Base-by-base conservation (phyloP, 2,113 vertebrate genomes). In the Excalfactoria chinensis region DNA sequence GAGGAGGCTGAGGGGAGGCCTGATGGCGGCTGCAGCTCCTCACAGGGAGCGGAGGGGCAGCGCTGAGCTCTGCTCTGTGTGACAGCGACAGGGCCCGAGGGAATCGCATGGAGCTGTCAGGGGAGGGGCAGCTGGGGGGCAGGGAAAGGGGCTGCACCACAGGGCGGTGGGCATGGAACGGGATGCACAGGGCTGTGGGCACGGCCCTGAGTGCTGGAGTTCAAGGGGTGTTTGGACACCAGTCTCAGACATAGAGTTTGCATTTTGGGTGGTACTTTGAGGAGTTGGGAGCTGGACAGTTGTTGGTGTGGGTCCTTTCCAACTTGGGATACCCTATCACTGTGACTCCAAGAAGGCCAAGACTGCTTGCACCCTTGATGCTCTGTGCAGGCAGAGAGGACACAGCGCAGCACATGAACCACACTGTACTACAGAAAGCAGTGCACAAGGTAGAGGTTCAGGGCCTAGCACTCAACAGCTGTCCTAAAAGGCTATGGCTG, bases 291-390 rank as follows among this genome's bases (percentile, higher is more conserved):
- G 32, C 10, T 58, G 19, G 32, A n/a, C 18, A 13, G 32, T 58
- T 32, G 32, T 18, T 32, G 11, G 4, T 58, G 32, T 58, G 55
- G 55, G 55, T 58, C 32, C 18, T 19, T n/a, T 58, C 19, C 30
- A 58, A 58, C 11, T 21, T n/a, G 30, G 55, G 55, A 58, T n/a
- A 58, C 18, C 32, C 55, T n/a, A 58, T 58, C 32, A n/a, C n/a
- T 58, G 32, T 58, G 55, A 58, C n/a, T n/a, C 32, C 17, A 44
- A 59, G 56, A 9, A 0, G 2, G 43, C 63, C 48, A 49, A 1
- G 0, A 35, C 0, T 0, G 18, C 16, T 51, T 37, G 6, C 49
- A 8, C 3, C 15, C n/a, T 40, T 40, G 32, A 37, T 21, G 28
- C 21, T 55, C 64, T 37, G 40, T 46, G 53, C 1, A 1, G 44